These are phyloP conservation scores for Liposcelis brunnea DNA, from an alignment of 2,888 invertebrate species.

Conservation along the genomic window DNA sequence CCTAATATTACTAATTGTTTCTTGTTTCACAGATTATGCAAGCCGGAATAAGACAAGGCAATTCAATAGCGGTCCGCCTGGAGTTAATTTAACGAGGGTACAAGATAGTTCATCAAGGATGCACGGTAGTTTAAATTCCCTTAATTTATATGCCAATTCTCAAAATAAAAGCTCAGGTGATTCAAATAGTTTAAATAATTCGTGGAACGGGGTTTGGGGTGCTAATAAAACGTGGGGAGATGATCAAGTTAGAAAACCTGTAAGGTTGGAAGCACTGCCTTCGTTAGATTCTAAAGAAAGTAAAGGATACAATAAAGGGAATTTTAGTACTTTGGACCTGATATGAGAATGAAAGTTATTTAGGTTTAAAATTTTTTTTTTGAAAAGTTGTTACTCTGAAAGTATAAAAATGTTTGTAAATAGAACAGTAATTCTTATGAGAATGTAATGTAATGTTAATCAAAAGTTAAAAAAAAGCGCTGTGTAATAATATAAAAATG, in stretches of 20 bases:
- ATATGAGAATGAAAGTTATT: conserved; percentile 14
- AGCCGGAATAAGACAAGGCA: conserved; percentile 11
- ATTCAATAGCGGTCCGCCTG: no score
- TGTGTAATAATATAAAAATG: no score
- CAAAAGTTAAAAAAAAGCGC: no score
- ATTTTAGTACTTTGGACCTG: conserved; percentile 20
- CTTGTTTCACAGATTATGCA: conserved; percentile 12
- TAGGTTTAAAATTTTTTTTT: no score
- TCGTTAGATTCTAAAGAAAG: conserved; percentile 19
- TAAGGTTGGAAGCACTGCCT: conserved; percentile 30
- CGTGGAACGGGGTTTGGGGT: conserved; percentile 18
- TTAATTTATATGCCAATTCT: conserved; percentile 14
- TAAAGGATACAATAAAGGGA: conserved; percentile 13
- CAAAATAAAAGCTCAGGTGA: conserved; percentile 10
- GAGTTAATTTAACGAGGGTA: no score
- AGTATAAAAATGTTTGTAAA: no score
- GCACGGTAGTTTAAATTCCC: conserved; percentile 5
- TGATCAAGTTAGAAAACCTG: conserved; percentile 20
- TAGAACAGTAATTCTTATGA: no score
- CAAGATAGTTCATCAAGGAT: background rate
- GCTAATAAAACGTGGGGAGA: conserved; percentile 18
- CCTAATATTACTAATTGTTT: conserved; percentile 4
- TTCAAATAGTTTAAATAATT: conserved; percentile 16
- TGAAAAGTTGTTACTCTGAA: no score
- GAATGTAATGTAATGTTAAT: no score